A percentile compares a stretch with the other conserved stretches of the same genome.
phyloP scores from a whole-genome alignment of 2,888 invertebrate genomes.

The Drepana falcataria region DNA sequence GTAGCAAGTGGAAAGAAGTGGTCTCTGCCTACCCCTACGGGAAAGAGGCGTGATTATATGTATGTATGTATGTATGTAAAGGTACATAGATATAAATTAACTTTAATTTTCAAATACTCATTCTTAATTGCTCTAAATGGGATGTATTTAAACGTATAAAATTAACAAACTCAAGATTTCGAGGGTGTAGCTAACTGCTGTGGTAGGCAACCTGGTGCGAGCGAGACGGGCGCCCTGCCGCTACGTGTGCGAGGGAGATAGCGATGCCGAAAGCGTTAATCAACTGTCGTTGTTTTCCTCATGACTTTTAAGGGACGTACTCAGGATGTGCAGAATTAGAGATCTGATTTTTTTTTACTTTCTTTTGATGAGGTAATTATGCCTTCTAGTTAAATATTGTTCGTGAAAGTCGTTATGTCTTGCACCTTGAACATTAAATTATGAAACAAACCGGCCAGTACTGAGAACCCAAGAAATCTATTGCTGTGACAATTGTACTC shows the following conservation, averaged over 20 bases:
- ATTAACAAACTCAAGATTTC: not conserved
- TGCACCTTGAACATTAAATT: no score
- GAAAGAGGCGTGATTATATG: no score
- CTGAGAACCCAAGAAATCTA: no score
- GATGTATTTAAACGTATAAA: not conserved
- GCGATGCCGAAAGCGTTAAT: constrained; percentile 49
- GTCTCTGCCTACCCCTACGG: no score
- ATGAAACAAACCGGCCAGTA: no score
- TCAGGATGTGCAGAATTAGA: constrained; percentile 10
- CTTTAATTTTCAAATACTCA: not conserved
- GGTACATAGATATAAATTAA: not conserved
- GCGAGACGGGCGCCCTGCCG: constrained; percentile 13
- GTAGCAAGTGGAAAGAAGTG: no score
- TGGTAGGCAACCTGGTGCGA: constrained; percentile 12
- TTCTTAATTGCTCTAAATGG: not conserved
- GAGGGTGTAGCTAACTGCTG: not conserved
- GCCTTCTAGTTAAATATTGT: no score
- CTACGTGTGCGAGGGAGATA: constrained; percentile 30
- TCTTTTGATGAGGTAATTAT: no score
- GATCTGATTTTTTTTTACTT: not conserved
- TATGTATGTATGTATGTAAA: no score
- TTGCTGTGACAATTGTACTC: no score
- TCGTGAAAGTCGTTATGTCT: no score
- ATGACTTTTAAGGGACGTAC: constrained; percentile 35
- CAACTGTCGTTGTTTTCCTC: constrained; percentile 54